Base-by-base conservation (phyloP, 2,888 invertebrate species). In the Vanessa cardui region DNA sequence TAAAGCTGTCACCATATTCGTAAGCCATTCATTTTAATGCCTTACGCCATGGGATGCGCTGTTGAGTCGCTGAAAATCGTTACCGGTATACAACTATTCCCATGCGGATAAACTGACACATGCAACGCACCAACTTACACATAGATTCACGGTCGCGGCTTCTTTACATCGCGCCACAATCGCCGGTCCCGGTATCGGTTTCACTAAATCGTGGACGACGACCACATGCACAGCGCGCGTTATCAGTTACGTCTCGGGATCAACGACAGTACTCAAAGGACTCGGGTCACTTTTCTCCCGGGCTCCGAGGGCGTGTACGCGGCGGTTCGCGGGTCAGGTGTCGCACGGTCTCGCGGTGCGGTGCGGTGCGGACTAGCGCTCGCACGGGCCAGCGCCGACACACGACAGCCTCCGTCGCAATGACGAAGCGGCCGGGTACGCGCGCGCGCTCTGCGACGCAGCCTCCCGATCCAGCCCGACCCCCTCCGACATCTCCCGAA, bases 181-280 rank as follows among this genome's bases (percentile, higher is more conserved):
- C 94, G 96, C 82, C 95, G 96, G 80, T 94, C 95, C 78, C 96
- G 95, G 89, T 94, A 93, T 85, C 84, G 82, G 92, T 93, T 81
- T 94, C 94, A 88, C 94, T 92, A 78, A 94, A 94, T 77, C 94
- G 94, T 80, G 93, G 93, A 83, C 88, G 93, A 84, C 73, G 89
- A 90, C 82, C 92, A 94, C 86, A 92, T 88, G 86, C 94, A 94
- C 90, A 95, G 94, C 85, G 90, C 90, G 83, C 74, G 70, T 76
- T 75, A 74, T 80, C 70, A 71, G 62, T 65, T 68, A 31, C 45
- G 33, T 33, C 26, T 54, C 49, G n/a, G 58, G 18, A 58, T 63
- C 59, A 69, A 64, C 74, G 72, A 72, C 68, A 69, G 62, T 72
- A 64, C 56, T 61, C 63, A 70, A 66, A 70, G 60, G 66, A 74